A percentile compares a stretch with the other conserved stretches of the same genome.
phyloP scores from a whole-genome alignment of 2,797 vertebrate genomes.

The Enteromius radiatus region DNA sequence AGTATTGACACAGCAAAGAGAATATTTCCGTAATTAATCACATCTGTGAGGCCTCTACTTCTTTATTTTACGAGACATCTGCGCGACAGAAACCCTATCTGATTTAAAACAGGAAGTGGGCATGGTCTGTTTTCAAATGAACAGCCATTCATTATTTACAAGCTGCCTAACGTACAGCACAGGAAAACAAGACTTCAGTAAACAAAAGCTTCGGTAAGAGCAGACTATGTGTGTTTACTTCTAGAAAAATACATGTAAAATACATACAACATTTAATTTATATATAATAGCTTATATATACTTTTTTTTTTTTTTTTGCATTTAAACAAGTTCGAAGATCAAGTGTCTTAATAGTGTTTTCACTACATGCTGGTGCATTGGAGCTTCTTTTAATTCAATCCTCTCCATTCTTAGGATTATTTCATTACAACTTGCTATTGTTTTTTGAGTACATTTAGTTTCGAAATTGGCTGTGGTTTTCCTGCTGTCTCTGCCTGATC shows the following conservation, averaged over 20 bases:
- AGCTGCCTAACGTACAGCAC: not conserved
- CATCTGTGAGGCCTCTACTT: not conserved
- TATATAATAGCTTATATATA: too few species aligned
- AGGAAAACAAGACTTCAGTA: not conserved
- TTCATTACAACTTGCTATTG: not conserved
- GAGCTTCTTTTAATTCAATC: not conserved
- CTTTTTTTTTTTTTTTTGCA: not conserved
- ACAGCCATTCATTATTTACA: not conserved
- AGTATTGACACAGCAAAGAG: too few species aligned
- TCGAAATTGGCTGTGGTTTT: not conserved
- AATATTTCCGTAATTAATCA: not conserved
- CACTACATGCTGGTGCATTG: too few species aligned
- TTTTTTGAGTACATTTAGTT: not conserved
- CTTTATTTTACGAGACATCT: not conserved
- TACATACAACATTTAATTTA: not conserved
- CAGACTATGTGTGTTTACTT: not conserved
- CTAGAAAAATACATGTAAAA: not conserved
- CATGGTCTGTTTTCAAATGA: not conserved
- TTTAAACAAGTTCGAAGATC: not conserved
- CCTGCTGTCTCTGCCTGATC: not conserved
- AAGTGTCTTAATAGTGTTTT: not conserved
- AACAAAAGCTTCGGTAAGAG: conserved; percentile 4
- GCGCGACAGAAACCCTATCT: not conserved
- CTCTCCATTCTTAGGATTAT: not conserved
- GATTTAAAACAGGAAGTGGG: conserved; percentile 13